Base-by-base conservation (phyloP, 1,140 invertebrate species). In the Paralvinella palmiformis region DNA sequence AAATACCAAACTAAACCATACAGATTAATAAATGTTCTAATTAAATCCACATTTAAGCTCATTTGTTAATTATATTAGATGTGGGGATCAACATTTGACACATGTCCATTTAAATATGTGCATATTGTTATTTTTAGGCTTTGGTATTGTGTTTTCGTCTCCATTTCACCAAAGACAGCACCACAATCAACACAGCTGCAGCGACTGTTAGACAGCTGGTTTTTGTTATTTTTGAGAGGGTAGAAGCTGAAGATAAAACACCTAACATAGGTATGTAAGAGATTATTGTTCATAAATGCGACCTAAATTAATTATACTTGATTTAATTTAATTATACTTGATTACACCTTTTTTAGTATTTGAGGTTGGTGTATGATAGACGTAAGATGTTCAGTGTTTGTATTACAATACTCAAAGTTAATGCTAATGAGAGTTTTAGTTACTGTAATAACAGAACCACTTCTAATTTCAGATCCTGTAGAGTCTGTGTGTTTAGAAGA, bases 191-290 rank as follows among this genome's bases (percentile, higher is more conserved):
- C 77, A 96, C 95, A 48, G 95, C 96, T 2, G 94, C 94, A 31
- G 96, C 96, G 13, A 97, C 95, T 29, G 92, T 98, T 3, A 83
- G 96, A 50, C 96, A 99, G 77, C 82, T 98, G 48, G 94, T 98
- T n/a, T 92, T 92, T 45, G 83, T 94, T 48, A 93, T 99, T 0
- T 98, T 98, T 85, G 96, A 99, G 78, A 83, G 96, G 62, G 93
- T 96, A 17, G 84, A 93, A 32, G 76, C 79, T n/a, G 84, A 86
- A 69, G 83, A 85, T 69, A 33, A 15, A 37, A 59, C 41, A 56
- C 15, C 58, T 33, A 27, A 20, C 24, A 20, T 31, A 60, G 50
- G 61, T 57, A 50, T 22, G 52, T 45, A 0, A 24, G 3, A 29
- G 2, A 20, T 58, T 32, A 22, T 4, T 58, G 57, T n/a, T 17